Conservation (phyloP, 2,113 vertebrate species). For the Charina bottae region DNA sequence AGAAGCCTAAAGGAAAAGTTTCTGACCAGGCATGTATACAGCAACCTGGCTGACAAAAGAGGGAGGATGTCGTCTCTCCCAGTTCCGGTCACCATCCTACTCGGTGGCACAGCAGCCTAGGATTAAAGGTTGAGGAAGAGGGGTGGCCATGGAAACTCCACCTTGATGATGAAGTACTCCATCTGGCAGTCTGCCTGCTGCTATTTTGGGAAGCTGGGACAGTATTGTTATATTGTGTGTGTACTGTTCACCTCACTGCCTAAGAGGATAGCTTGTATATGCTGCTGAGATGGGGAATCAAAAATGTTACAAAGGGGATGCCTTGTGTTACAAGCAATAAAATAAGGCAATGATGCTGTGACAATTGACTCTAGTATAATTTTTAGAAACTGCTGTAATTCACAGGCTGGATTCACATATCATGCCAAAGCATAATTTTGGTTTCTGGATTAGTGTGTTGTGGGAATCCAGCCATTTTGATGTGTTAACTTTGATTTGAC, state of each 20-base stretch:
- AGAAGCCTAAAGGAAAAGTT: background rate
- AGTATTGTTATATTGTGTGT: background rate
- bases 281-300: too few species aligned
- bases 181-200: background rate
- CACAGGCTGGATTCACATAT: too few species aligned
- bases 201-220: background rate
- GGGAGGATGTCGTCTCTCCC: background rate
- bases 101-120: background rate
- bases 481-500: too few species aligned
- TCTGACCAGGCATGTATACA: background rate
- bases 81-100: background rate
- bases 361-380: too few species aligned
- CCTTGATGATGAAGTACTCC: background rate
- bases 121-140: background rate
- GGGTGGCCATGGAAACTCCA: background rate
- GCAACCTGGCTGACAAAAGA: background rate
- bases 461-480: too few species aligned
- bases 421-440: too few species aligned
- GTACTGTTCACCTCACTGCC: background rate
- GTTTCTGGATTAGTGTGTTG: too few species aligned
- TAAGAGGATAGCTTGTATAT: background rate
- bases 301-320: too few species aligned
- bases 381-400: too few species aligned
- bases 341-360: too few species aligned
- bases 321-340: too few species aligned